These are phyloP conservation scores for Eurypyga helias DNA, from an alignment of 2,113 vertebrate genomes.

Conservation along the genomic window DNA sequence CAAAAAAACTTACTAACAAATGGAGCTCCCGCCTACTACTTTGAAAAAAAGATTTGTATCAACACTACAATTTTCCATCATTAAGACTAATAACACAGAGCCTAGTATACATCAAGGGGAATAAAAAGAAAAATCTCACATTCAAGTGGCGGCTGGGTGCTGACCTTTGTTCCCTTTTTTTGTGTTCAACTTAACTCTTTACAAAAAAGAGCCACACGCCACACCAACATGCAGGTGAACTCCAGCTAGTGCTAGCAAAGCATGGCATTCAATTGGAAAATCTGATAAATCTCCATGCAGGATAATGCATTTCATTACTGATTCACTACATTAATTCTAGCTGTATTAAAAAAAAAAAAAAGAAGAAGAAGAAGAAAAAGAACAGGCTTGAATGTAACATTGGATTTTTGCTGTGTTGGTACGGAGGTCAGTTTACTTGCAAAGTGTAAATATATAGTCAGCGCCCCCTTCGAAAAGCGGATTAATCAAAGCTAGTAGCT, in stretches of 20 bases:
- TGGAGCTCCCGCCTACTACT: constrained; percentile 99
- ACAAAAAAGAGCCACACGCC: constrained; percentile 92
- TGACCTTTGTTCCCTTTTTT: constrained; percentile 99
- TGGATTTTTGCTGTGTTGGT: constrained; percentile 72
- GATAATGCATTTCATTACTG: constrained; percentile 91
- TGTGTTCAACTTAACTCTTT: constrained; percentile 99
- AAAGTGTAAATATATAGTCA: constrained; percentile 72
- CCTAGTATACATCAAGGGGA: constrained; percentile 99
- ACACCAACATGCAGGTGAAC: constrained; percentile 93
- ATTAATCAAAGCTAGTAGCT: constrained; percentile 69
- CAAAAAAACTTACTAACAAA: constrained; percentile 99
- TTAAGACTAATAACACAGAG: constrained; percentile 99
- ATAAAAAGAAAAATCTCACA: constrained; percentile 97
- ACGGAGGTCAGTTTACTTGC: constrained; percentile 72
- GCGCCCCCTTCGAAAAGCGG: constrained; percentile 73
- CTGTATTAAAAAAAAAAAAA: constrained; percentile 58
- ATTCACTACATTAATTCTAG: constrained; percentile 84
- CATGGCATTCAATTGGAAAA: constrained; percentile 91
- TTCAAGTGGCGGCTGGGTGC: constrained; percentile 99
- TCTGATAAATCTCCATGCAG: constrained; percentile 87
- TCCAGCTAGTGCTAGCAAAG: constrained; percentile 87
- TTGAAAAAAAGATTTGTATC: constrained; percentile 99
- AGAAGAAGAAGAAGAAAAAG: not conserved
- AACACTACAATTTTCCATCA: constrained; percentile 99
- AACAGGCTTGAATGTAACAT: constrained; percentile 76